phyloP scores from a whole-genome alignment of 2,888 invertebrate genomes.

The Cepaea hortensis region DNA sequence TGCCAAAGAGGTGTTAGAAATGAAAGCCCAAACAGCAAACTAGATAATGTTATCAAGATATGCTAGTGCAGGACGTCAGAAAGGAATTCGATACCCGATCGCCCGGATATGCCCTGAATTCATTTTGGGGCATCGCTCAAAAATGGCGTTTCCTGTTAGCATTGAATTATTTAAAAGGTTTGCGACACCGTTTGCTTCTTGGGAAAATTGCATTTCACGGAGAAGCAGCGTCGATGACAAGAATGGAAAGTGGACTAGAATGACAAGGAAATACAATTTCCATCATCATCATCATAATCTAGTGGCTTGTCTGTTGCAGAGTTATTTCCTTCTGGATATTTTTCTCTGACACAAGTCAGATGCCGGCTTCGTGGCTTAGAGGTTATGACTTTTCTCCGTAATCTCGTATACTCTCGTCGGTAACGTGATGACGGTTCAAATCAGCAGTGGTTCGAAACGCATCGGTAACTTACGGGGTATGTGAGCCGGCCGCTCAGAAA shows the following conservation, averaged over 20 bases:
- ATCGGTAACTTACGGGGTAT: no score
- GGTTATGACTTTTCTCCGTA: no score
- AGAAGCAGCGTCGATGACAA: constrained; percentile 10
- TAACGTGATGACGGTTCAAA: no score
- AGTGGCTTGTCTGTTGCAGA: no score
- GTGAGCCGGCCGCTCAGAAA: no score
- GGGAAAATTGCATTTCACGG: background rate
- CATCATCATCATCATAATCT: background rate
- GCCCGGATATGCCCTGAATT: background rate
- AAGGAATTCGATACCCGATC: background rate
- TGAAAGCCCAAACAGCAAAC: constrained; percentile 6
- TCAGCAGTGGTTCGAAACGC: no score
- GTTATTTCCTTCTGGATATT: background rate
- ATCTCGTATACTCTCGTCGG: no score
- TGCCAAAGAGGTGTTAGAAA: background rate
- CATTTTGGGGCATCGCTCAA: background rate
- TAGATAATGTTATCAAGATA: constrained; percentile 8
- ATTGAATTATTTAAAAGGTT: constrained; percentile 37
- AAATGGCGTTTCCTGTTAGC: constrained; percentile 11
- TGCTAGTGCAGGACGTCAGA: background rate
- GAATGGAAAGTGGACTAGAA: constrained; percentile 7
- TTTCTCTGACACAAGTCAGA: background rate
- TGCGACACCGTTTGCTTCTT: constrained; percentile 24
- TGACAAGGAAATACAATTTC: constrained; percentile 34
- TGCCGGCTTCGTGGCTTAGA: background rate